A percentile compares a stretch with the other conserved stretches of the same genome.
Evolutionary conservation across 2,888 invertebrate species (phyloP).

Genomic region (Pogonocherus hispidulus): DNA sequence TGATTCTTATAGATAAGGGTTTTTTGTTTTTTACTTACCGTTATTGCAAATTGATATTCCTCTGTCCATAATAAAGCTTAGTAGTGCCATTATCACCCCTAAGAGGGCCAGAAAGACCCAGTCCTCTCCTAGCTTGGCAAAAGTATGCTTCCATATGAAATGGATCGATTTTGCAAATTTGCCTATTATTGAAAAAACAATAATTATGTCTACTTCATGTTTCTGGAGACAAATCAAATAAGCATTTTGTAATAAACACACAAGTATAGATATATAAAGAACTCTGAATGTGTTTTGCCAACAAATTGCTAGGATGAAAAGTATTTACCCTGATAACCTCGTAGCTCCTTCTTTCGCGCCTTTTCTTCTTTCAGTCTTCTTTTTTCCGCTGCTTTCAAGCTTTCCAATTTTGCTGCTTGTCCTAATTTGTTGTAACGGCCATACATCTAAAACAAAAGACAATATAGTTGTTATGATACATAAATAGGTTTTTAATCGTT

Average conservation of each 20-base stretch:
- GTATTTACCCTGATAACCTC: conserved; percentile 71
- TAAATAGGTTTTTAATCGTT: too few relatives aligned
- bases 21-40: conserved; percentile 30
- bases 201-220: too few relatives aligned
- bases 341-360: conserved; percentile 69
- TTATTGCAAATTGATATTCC: conserved; percentile 90
- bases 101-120: conserved; percentile 95
- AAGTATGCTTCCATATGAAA: conserved; percentile 86
- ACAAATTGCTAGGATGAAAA: too few relatives aligned
- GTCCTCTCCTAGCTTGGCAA: conserved; percentile 92
- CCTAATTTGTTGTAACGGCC: conserved; percentile 93
- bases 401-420: conserved; percentile 93
- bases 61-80: conserved; percentile 94
- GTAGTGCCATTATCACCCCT: conserved; percentile 92
- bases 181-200: conserved; percentile 59
- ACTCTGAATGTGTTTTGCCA: too few relatives aligned
- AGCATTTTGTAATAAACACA: too few relatives aligned
- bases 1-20: too few relatives aligned
- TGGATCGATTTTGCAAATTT: conserved; percentile 72
- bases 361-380: conserved; percentile 69
- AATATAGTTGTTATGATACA: neutral
- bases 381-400: conserved; percentile 76
- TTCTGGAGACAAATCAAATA: too few relatives aligned
- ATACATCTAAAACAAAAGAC: conserved; percentile 81
- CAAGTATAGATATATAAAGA: too few relatives aligned